A percentile compares a stretch with the other conserved stretches of the same genome.
These are phyloP conservation scores for Sycophila sp. DNA, from an alignment of 1,140 invertebrate species.

Conservation along the genomic window DNA sequence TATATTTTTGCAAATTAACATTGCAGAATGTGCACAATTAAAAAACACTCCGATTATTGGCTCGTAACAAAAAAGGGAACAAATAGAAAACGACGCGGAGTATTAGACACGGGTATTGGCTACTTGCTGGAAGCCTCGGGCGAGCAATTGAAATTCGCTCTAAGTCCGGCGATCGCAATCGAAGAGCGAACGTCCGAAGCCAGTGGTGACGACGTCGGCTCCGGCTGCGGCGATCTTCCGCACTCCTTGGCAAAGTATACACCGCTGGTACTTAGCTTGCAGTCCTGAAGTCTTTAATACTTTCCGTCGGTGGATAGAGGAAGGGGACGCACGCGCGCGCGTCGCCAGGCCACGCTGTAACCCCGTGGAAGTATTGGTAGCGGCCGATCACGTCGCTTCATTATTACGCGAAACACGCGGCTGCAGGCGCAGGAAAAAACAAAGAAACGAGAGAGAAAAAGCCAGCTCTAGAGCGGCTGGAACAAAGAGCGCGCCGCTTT, in stretches of 20 bases:
- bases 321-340: no score
- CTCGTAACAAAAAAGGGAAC: no score
- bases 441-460: neutral
- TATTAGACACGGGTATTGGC: no score
- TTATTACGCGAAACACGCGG: constrained; percentile 4
- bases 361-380: neutral
- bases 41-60: no score
- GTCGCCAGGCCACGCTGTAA: neutral
- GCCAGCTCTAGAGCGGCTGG: no score
- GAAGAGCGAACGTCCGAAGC: neutral
- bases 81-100: no score
- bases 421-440: neutral
- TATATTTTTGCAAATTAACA: no score
- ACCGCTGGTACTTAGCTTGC: neutral
- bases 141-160: neutral
- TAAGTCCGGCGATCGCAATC: neutral
- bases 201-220: no score
- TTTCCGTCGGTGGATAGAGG: neutral
- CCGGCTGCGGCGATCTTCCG: no score
- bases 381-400: neutral
- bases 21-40: no score
- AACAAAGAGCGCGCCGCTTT: no score
- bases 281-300: neutral
- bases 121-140: neutral
- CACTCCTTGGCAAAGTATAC: no score